phyloP scores from a whole-genome alignment of 2,888 invertebrate species.

The Drosophila paramelanica region DNA sequence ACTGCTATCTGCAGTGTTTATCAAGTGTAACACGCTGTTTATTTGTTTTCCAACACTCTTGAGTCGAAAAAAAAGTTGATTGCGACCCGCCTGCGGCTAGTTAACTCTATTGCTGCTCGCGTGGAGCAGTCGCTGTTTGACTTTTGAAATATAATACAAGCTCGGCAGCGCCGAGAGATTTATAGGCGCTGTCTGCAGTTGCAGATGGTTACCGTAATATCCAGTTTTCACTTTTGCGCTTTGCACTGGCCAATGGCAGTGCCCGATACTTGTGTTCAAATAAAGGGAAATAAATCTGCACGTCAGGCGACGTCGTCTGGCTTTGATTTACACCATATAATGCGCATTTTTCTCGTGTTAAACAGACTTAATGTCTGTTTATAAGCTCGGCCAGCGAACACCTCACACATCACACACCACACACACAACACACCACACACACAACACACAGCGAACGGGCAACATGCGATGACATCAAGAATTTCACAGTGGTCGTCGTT shows the following conservation, averaged over 20 bases:
- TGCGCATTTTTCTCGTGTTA: conserved; percentile 74
- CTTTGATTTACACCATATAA: conserved; percentile 73
- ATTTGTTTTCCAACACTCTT: conserved; percentile 71
- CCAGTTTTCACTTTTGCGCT: conserved; percentile 68
- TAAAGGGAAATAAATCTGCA: conserved; percentile 64
- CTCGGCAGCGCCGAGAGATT: conserved; percentile 43
- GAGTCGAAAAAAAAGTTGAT: conserved; percentile 40
- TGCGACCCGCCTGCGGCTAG: conserved; percentile 25
- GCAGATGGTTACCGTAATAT: conserved; percentile 46
- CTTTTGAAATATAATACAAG: conserved; percentile 49
- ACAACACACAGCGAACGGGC: conserved; percentile 1
- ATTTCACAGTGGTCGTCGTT: conserved; percentile 37
- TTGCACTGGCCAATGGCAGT: conserved; percentile 33
- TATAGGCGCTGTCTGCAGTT: conserved; percentile 36
- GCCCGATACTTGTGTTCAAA: conserved; percentile 41
- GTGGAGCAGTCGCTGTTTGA: conserved; percentile 34
- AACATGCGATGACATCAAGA: conserved; percentile 25
- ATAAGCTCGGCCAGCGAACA: conserved; percentile 42
- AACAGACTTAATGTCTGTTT: conserved; percentile 79
- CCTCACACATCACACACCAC: neutral
- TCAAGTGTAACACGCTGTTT: conserved; percentile 73
- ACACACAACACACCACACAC: neutral
- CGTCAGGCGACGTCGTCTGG: conserved; percentile 54
- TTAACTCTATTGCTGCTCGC: conserved; percentile 15
- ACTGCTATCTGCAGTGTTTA: conserved; percentile 58